Evolutionary conservation across 2,113 vertebrate species (phyloP).

Genomic region (Silurus glanis): DNA sequence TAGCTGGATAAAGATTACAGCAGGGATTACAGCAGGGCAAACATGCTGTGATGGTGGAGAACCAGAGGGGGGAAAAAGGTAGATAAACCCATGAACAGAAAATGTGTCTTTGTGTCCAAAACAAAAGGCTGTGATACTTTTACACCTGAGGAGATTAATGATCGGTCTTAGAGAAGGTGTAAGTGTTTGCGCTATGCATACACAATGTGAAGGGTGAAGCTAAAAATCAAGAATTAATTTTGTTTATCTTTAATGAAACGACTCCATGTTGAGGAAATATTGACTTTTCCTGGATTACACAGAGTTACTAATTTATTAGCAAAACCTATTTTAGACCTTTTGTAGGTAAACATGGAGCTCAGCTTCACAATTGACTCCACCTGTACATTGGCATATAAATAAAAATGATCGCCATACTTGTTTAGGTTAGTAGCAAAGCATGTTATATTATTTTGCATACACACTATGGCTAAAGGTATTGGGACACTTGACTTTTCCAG

Average conservation of each 20-base stretch:
- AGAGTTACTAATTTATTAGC: not conserved
- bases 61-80: slow-evolving; percentile 16
- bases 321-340: not conserved
- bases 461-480: too few relatives aligned
- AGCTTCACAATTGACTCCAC: not conserved
- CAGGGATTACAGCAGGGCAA: slow-evolving; percentile 49
- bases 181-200: slow-evolving; percentile 16
- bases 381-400: not conserved
- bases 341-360: not conserved
- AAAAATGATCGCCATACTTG: not conserved
- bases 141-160: slow-evolving; percentile 42
- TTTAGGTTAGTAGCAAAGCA: not conserved
- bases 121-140: slow-evolving; percentile 51
- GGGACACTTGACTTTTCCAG: too few relatives aligned
- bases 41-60: slow-evolving; percentile 39
- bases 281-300: slow-evolving; percentile 6
- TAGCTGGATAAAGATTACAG: slow-evolving; percentile 8
- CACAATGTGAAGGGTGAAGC: slow-evolving; percentile 12
- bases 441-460: not conserved
- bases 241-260: not conserved
- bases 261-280: slow-evolving; percentile 4
- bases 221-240: slow-evolving; percentile 15
- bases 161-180: not conserved
- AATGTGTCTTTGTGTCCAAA: slow-evolving; percentile 47
- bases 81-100: slow-evolving; percentile 30